Conservation (phyloP, 2,113 vertebrate genomes). For the Ciconia boyciana region DNA sequence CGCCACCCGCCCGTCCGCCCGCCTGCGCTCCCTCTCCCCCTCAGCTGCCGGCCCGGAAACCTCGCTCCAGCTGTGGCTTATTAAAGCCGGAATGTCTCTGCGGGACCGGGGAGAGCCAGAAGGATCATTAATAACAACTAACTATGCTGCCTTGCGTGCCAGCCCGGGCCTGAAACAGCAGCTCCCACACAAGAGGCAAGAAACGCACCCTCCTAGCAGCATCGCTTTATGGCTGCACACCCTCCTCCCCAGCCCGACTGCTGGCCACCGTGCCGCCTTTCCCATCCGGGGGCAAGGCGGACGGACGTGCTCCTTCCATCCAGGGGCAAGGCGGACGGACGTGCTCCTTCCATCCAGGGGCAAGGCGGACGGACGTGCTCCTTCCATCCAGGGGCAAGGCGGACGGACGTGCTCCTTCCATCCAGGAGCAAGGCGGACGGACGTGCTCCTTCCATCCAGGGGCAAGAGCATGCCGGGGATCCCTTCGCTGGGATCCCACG, state of each 20-base stretch:
- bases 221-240: fast-evolving
- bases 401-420: neutral
- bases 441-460: neutral
- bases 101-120: slow-evolving; percentile 62
- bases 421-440: neutral
- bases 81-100: slow-evolving; percentile 80
- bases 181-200: neutral
- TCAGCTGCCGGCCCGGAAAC: slow-evolving; percentile 80
- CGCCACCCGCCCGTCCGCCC: neutral
- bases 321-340: no score
- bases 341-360: neutral
- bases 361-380: neutral
- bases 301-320: neutral
- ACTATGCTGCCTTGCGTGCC: neutral
- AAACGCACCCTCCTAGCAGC: neutral
- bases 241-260: neutral
- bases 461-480: fast-evolving
- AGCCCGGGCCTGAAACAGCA: neutral
- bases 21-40: neutral
- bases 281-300: neutral
- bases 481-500: neutral
- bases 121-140: slow-evolving; percentile 80
- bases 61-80: slow-evolving; percentile 79
- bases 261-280: fast-evolving
- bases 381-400: neutral